phyloP scores from a whole-genome alignment of 2,797 vertebrate species.

The Distichodus sexfasciatus region DNA sequence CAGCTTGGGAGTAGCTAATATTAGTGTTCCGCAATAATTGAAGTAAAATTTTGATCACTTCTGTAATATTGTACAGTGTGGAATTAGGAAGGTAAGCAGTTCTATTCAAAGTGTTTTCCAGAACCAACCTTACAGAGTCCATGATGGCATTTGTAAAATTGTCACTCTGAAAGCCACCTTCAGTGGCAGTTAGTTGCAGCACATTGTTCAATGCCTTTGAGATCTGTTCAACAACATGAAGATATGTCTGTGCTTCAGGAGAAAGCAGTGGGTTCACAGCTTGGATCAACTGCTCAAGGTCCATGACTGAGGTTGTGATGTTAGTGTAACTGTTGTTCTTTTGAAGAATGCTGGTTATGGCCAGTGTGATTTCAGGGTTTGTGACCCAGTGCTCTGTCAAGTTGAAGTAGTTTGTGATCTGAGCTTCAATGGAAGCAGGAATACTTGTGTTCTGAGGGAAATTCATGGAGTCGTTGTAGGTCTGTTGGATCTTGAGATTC shows the following conservation, averaged over 20 bases:
- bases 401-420: constrained; percentile 60
- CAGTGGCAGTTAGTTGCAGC: constrained; percentile 53
- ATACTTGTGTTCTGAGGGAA: constrained; percentile 45
- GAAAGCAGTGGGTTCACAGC: constrained; percentile 44
- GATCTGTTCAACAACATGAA: constrained; percentile 54
- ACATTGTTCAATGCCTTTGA: constrained; percentile 58
- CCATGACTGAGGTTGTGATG: constrained; percentile 46
- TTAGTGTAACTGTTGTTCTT: constrained; percentile 58
- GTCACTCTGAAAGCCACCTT: constrained; percentile 60
- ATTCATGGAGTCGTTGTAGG: not conserved
- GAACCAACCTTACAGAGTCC: constrained; percentile 40
- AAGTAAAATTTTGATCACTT: constrained; percentile 52
- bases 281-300: constrained; percentile 60
- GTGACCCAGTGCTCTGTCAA: constrained; percentile 62
- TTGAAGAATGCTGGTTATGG: constrained; percentile 59
- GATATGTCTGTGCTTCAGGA: constrained; percentile 47
- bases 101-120: constrained; percentile 41
- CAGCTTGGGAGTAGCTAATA: constrained; percentile 51
- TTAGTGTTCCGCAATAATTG: constrained; percentile 55
- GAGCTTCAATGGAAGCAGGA: constrained; percentile 40
- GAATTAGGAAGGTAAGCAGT: constrained; percentile 11
- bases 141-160: constrained; percentile 55
- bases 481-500: constrained; percentile 53
- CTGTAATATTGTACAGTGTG: constrained; percentile 53
- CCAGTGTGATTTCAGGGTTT: constrained; percentile 52